Conservation (phyloP, 2,113 vertebrate genomes). For the Dipodomys ordii region DNA sequence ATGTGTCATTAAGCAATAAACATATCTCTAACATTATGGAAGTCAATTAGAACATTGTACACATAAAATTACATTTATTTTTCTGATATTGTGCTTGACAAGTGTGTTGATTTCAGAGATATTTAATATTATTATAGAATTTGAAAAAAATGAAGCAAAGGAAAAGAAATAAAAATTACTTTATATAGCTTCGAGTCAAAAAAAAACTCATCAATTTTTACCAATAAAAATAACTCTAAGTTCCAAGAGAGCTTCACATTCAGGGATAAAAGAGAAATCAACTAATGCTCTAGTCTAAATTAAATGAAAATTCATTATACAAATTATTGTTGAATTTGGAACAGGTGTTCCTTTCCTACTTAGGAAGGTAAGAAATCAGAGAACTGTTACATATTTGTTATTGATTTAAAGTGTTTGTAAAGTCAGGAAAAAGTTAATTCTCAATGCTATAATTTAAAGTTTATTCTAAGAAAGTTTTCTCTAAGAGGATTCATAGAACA, state of each 20-base stretch:
- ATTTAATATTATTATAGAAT: conserved; percentile 72
- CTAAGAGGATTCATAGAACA: conserved; percentile 40
- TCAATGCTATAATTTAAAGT: background rate
- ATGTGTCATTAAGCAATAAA: background rate
- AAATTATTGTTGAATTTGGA: conserved; percentile 75
- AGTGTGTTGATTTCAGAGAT: conserved; percentile 74
- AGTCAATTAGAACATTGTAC: background rate
- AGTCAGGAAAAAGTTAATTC: conserved; percentile 40
- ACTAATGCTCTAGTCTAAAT: conserved; percentile 76
- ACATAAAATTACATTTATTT: conserved; percentile 60
- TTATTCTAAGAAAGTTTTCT: conserved; percentile 7
- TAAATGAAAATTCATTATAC: conserved; percentile 80
- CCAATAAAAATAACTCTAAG: conserved; percentile 82
- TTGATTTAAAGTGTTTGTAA: conserved; percentile 47
- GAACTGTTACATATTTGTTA: conserved; percentile 63
- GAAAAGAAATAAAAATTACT: conserved; percentile 66
- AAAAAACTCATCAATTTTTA: conserved; percentile 75
- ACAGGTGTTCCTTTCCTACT: conserved; percentile 63
- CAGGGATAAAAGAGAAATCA: conserved; percentile 74
- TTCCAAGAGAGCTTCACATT: conserved; percentile 80
- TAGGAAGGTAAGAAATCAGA: conserved; percentile 55
- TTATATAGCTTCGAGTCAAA: conserved; percentile 73
- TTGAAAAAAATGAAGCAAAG: conserved; percentile 67
- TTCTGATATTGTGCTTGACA: conserved; percentile 71
- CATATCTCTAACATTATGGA: background rate